phyloP scores from a whole-genome alignment of 2,797 vertebrate species.

The Hypotaenidia philippensis region DNA sequence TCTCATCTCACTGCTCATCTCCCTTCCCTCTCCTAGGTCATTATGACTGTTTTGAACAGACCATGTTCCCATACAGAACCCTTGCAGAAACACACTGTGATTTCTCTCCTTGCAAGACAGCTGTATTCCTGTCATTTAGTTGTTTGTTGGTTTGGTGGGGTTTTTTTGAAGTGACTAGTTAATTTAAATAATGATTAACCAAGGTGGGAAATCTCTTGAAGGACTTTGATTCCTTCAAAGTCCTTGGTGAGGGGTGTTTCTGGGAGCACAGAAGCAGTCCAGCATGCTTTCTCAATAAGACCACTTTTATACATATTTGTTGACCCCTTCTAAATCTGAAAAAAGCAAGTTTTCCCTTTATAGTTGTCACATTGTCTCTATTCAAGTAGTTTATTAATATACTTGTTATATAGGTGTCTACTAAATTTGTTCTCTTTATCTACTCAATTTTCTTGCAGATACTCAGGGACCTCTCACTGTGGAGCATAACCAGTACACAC shows the following conservation, averaged over 20 bases:
- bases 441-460: background rate
- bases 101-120: background rate
- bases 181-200: background rate
- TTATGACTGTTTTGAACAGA: background rate
- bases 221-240: background rate
- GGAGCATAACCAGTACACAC: background rate
- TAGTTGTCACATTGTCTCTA: background rate
- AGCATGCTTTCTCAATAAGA: background rate
- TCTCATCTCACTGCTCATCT: background rate
- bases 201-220: background rate
- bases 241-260: background rate
- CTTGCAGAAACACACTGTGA: background rate
- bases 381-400: background rate
- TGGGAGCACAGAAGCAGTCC: background rate
- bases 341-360: background rate
- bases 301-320: background rate
- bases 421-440: background rate
- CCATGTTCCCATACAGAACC: background rate
- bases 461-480: background rate
- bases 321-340: background rate
- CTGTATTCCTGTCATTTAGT: background rate
- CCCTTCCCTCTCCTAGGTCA: background rate
- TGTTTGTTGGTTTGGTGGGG: too few relatives aligned
- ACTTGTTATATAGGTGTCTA: background rate
- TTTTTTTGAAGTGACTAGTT: background rate